Conservation (phyloP, 2,888 invertebrate species). For the Teinopalpus imperialis region DNA sequence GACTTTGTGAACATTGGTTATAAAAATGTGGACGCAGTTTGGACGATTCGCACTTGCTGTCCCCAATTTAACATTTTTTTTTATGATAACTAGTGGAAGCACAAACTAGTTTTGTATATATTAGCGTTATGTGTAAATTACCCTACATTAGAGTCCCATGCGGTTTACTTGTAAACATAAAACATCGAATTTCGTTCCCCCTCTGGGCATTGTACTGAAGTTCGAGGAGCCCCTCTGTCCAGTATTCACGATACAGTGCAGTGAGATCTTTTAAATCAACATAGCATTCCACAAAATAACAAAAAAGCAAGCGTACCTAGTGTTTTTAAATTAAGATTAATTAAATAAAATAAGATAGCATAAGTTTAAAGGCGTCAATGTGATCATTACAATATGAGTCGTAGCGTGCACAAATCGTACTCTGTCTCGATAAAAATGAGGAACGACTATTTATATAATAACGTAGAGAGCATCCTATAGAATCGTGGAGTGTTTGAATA, state of each 20-base stretch:
- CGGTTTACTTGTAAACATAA: constrained; percentile 62
- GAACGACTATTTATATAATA: constrained; percentile 56
- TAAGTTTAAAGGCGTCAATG: constrained; percentile 75
- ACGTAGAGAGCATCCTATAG: constrained; percentile 69
- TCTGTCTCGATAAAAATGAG: constrained; percentile 58
- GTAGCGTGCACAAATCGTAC: constrained; percentile 77
- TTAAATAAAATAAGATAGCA: constrained; percentile 52
- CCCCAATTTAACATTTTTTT: constrained; percentile 38
- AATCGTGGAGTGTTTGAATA: constrained; percentile 67
- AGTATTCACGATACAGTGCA: constrained; percentile 50
- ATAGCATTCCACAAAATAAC: constrained; percentile 71
- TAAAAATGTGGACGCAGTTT: constrained; percentile 16
- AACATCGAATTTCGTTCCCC: constrained; percentile 71
- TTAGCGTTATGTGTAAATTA: constrained; percentile 77
- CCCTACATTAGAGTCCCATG: constrained; percentile 60
- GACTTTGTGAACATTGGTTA: constrained; percentile 42
- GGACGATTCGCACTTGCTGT: constrained; percentile 23
- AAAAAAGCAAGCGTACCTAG: constrained; percentile 69
- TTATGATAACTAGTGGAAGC: constrained; percentile 67
- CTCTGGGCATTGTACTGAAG: constrained; percentile 74
- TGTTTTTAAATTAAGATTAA: constrained; percentile 51
- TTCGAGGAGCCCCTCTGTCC: constrained; percentile 57
- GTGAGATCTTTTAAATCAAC: constrained; percentile 68
- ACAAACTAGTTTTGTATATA: constrained; percentile 79
- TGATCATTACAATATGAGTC: constrained; percentile 72